Evolutionary conservation across 2,113 vertebrate genomes (phyloP), one percentile per base, ranked within the genome.

Genomic region (Laterallus jamaicensis): DNA sequence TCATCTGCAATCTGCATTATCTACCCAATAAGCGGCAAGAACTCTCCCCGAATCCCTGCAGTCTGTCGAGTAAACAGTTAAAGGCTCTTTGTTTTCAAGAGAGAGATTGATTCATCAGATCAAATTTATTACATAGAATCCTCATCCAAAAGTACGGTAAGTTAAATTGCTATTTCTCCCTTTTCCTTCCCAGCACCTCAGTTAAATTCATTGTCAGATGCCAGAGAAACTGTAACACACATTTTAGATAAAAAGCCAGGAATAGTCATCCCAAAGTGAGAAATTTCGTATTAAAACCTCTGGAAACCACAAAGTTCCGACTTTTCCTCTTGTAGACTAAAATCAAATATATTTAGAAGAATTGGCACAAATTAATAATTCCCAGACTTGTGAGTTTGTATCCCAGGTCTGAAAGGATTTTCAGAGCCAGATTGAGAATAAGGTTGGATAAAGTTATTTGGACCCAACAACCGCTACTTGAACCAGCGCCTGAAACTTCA

Each of bases 21-120:
- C 93, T 95, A 77, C 70, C 88, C 88, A 93, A 86, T 58, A 86
- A 95, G 93, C 86, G 82, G 88, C 35, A 3, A 94, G 93, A 68
- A 86, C 74, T 95, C 87, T 95, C 82, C 79, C 83, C 1, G 76
- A 95, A 87, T 96, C 91, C 94, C 89, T 60, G 71, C 90, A 95
- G 92, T 88, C 95, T 94, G 93, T 88, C 90, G 4, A 97, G 91
- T 94, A 97, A 97, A 97, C 86, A 95, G 96, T 96, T 96, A 97
- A 97, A 96, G 91, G 95, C 88, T 93, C 94, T 96, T 96, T 97
- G 93, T 94, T 96, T 97, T 96, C 86, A 68, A 93, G 91, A 78
- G 83, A 82, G 82, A 92, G 92, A 94, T 94, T 94, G 93, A 97
- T 92, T 95, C 93, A 94, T 92, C 92, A 91, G 92, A 96, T 94